phyloP scores from a whole-genome alignment of 53 echinoderm and acorn worm species.

The Stichopus horrens region DNA sequence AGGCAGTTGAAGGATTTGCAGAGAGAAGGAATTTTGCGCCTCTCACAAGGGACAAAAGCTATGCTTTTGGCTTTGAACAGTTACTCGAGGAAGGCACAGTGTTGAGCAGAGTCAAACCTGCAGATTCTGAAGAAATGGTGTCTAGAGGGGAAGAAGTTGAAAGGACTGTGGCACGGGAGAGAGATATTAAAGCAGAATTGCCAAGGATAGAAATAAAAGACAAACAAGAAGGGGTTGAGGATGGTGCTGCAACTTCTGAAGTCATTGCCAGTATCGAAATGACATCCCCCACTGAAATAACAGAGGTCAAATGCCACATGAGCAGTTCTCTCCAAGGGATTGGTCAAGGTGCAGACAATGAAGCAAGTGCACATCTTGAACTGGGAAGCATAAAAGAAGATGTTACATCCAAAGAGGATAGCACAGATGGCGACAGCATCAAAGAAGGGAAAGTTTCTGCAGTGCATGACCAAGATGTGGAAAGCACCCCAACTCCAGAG shows the following conservation, averaged over 20 bases:
- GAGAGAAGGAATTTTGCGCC: not conserved
- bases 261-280: no score
- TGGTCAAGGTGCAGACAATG: not conserved
- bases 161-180: not conserved
- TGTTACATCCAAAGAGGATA: not conserved
- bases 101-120: not conserved
- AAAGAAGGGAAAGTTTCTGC: not conserved
- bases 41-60: not conserved
- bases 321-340: not conserved
- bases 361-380: not conserved
- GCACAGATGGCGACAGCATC: not conserved
- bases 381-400: not conserved
- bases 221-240: not conserved
- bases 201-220: not conserved
- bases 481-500: not conserved
- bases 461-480: not conserved
- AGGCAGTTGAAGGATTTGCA: not conserved
- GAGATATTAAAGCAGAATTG: not conserved
- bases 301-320: no score
- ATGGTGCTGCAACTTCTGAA: no score
- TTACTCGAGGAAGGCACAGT: conserved; percentile 13
- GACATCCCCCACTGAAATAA: no score
- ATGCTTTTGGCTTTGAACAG: conserved; percentile 38
- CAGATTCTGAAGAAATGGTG: not conserved
- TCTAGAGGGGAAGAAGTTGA: not conserved